Evolutionary conservation across 2,888 invertebrate species (phyloP), one percentile per base, ranked within the genome.

Genomic region (Salticus scenicus): DNA sequence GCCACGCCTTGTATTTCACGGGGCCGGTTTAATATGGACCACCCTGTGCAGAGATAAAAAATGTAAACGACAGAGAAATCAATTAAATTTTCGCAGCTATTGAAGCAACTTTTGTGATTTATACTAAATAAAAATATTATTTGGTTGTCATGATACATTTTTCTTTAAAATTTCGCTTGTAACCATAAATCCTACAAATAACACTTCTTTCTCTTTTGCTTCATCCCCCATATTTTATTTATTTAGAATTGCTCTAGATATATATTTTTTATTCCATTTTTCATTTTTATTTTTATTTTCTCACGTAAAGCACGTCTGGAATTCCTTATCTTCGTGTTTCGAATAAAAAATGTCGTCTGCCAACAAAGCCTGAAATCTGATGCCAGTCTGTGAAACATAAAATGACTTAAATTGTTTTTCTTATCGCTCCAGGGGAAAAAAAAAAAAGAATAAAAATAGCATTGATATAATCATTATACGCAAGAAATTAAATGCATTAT

Each of bases 351-450:
- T 72, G 74, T 47, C 47, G 47, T 74, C 74, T 57, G 70, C 64
- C 81, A 74, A 69, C 27, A 69, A 33, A 51, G 71, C 83, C 75
- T 51, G 83, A 83, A 83, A 83, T 83, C 83, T 83, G 76, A 83
- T 83, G 83, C 76, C 83, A 76, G 71, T 83, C 76, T 14, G 47
- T 17, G 51, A 72, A 72, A 77, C 76, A 63, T 77, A 83, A 83
- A 76, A 71, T 77, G 76, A 42, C 76, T 83, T 72, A 76, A 83
- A 83, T 76, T 77, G 66, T 76, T 72, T 83, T 83, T 42, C 71
- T 76, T 83, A 76, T 76, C 76, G 30, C 28, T 28, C 17, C 12
- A 27, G 77, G 76, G 31, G 63, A 51, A 51, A 28, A 47, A 71
- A 67, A 63, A 51, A 42, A 70, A 33, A 74, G 33, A 69, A 81